Percentiles rank a stretch among this genome's conserved stretches.
Evolutionary conservation across 2,797 vertebrate species (phyloP).

Genomic region (Arctocebus calabarensis): DNA sequence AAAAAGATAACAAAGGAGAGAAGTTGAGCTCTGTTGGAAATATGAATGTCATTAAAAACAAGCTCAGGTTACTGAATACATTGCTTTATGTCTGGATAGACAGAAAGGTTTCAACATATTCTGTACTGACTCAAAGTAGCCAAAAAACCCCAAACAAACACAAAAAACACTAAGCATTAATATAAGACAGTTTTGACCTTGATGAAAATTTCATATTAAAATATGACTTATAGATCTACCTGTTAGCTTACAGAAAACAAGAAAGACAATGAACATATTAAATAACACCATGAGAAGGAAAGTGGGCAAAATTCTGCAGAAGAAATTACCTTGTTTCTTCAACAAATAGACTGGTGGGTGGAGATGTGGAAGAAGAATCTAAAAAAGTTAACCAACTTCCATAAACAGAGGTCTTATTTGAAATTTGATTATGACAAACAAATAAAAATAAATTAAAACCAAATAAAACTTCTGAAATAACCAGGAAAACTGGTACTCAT

Average conservation of each 20-base stretch:
- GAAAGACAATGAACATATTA: not conserved
- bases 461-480: not conserved
- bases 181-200: not conserved
- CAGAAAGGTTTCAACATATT: not conserved
- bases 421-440: conserved; percentile 33
- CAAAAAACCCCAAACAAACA: not conserved
- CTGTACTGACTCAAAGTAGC: not conserved
- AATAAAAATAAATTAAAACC: not conserved
- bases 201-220: conserved; percentile 27
- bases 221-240: conserved; percentile 15
- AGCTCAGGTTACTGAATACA: conserved; percentile 1
- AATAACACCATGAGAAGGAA: conserved; percentile 15
- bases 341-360: not conserved
- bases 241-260: not conserved
- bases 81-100: conserved; percentile 19
- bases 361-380: not conserved
- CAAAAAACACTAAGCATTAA: not conserved
- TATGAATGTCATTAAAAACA: conserved; percentile 36
- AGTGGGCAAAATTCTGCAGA: conserved; percentile 4
- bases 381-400: conserved; percentile 9
- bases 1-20: conserved; percentile 35
- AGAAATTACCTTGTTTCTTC: not conserved
- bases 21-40: conserved; percentile 37
- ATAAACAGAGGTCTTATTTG: not conserved
- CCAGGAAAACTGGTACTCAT: conserved; percentile 11